phyloP scores from a whole-genome alignment of 2,113 vertebrate genomes.

The Platysteira castanea region DNA sequence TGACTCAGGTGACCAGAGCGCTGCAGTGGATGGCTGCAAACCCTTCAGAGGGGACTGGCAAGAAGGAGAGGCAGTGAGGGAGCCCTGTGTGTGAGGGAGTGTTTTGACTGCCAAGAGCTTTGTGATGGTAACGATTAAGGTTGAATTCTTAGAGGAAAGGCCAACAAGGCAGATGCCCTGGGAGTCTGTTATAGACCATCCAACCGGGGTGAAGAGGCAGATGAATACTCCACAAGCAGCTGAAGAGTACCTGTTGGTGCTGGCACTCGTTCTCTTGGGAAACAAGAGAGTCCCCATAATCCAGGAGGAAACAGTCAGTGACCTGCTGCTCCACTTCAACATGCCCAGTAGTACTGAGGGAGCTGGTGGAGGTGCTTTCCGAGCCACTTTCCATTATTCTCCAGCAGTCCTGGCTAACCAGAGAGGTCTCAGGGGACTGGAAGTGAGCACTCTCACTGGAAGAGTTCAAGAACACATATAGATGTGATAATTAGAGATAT shows the following conservation, averaged over 20 bases:
- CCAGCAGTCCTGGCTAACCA: neutral
- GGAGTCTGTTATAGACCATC: neutral
- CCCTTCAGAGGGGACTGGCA: neutral
- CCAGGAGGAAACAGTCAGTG: neutral
- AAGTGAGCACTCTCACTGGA: neutral
- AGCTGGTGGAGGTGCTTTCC: neutral
- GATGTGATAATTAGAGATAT: neutral
- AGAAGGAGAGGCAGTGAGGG: neutral
- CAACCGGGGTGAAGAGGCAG: neutral
- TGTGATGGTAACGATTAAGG: accelerated
- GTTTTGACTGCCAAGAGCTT: neutral
- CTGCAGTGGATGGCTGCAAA: neutral
- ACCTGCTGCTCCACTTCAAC: neutral
- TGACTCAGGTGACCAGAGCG: too few relatives aligned
- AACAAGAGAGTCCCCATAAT: neutral
- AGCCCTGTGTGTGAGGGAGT: neutral
- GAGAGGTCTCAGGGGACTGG: neutral
- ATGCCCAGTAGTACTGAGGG: too few relatives aligned
- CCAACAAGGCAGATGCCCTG: neutral
- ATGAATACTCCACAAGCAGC: neutral
- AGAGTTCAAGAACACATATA: accelerated
- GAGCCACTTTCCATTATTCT: neutral
- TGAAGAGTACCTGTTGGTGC: neutral
- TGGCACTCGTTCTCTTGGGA: neutral
- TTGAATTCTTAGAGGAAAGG: neutral